Conservation (phyloP, 2,113 vertebrate species). For the Plecotus auritus region DNA sequence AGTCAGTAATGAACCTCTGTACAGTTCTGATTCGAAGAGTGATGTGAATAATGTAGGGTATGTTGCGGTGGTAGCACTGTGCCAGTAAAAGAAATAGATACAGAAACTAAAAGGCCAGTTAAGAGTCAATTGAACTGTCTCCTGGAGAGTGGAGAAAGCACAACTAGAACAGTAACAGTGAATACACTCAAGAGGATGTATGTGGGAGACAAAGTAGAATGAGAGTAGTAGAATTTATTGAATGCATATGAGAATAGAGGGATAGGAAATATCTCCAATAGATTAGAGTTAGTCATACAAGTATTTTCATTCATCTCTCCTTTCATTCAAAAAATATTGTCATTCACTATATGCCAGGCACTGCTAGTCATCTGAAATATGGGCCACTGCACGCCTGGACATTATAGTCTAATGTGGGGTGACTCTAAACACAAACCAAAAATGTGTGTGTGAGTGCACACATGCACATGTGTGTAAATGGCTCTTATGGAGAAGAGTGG, state of each 20-base stretch:
- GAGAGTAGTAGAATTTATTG: background rate
- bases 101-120: background rate
- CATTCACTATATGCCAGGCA: background rate
- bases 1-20: background rate
- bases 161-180: background rate
- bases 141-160: background rate
- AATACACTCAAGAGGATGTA: background rate
- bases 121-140: background rate
- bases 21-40: background rate
- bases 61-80: background rate
- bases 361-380: background rate
- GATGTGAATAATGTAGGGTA: background rate
- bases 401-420: background rate
- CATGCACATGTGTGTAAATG: background rate
- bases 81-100: background rate
- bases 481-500: background rate
- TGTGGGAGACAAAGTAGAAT: background rate
- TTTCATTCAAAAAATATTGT: background rate
- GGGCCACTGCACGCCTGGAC: rapidly evolving
- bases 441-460: background rate
- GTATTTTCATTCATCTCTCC: background rate
- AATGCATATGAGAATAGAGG: background rate
- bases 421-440: background rate
- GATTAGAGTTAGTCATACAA: background rate
- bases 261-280: background rate